Base-by-base conservation (phyloP, 2,797 vertebrate species). In the Sebastes itinus region DNA sequence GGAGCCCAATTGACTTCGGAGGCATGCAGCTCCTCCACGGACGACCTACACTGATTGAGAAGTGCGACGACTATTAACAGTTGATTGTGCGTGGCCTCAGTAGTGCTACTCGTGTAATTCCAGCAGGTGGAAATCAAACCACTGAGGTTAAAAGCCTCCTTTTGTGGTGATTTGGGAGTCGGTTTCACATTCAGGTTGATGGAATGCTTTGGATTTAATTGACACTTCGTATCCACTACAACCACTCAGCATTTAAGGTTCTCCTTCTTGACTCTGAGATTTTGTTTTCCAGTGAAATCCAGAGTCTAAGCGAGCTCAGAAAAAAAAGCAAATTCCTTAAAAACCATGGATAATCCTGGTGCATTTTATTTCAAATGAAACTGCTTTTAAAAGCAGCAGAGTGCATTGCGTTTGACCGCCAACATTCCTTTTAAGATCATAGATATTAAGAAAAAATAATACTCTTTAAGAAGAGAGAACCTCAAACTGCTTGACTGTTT, bases 1-100 rank as follows among this genome's bases (percentile, higher is more conserved):
- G 93, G 76, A 94, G 72, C 78, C 90, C 88, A 91, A 90, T 87
- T 94, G 93, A 90, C 92, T 95, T 89, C 82, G 72, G 78, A 91
- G 83, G 79, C 82, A 58, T 23, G 30, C 14, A 14, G 84, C 84
- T 81, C 72, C 78, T 75, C 71, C 67, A 67, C 71, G 16, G 72
- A 75, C 73, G 77, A 88, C 75, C 85, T 10, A 20, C 79, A 73
- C 84, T 90, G 94, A 94, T 87, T 87, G 92, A 92, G 86, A 79
- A 88, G 28, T 56, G 86, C 72, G 91, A 93, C 89, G 80, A 60
- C 84, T 83, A 87, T 88, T 88, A 89, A 86, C 54, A 58, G 60
- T 27, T 76, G 69, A 79, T 77, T 79, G 25, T 63, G 22, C 38
- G 23, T 4, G 20, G 18, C 77, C 58, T 83, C 61, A 16, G 61